Evolutionary conservation across 2,113 vertebrate genomes (phyloP).

Genomic region (Dolichotis patagonum): DNA sequence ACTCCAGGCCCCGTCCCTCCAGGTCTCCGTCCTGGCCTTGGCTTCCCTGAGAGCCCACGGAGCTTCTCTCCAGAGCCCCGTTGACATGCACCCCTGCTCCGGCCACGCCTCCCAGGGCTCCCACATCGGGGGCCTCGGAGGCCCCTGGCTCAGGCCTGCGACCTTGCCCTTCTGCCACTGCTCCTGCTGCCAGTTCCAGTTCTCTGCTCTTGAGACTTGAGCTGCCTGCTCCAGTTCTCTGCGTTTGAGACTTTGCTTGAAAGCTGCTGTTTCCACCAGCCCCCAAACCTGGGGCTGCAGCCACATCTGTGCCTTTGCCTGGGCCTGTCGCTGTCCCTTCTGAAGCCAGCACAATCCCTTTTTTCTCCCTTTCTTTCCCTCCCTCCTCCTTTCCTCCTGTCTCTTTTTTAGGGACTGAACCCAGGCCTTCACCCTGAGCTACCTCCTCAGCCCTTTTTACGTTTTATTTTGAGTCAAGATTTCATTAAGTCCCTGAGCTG

Average conservation of each 20-base stretch:
- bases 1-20: background rate
- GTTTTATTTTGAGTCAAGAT: background rate
- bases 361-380: background rate
- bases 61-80: background rate
- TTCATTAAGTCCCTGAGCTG: background rate
- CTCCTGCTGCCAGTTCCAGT: too few relatives aligned
- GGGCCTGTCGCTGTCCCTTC: background rate
- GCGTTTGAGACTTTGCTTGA: background rate
- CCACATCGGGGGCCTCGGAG: background rate
- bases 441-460: background rate
- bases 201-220: too few relatives aligned
- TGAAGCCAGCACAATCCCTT: background rate
- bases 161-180: fast-evolving
- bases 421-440: background rate
- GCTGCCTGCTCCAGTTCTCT: too few relatives aligned
- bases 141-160: background rate
- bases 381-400: background rate
- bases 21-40: background rate
- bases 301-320: too few relatives aligned
- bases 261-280: background rate
- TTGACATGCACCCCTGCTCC: background rate
- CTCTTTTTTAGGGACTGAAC: background rate
- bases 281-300: background rate
- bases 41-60: background rate
- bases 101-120: background rate